Conservation (phyloP, 23 tunicate species). For the Trididemnum nubilum region DNA sequence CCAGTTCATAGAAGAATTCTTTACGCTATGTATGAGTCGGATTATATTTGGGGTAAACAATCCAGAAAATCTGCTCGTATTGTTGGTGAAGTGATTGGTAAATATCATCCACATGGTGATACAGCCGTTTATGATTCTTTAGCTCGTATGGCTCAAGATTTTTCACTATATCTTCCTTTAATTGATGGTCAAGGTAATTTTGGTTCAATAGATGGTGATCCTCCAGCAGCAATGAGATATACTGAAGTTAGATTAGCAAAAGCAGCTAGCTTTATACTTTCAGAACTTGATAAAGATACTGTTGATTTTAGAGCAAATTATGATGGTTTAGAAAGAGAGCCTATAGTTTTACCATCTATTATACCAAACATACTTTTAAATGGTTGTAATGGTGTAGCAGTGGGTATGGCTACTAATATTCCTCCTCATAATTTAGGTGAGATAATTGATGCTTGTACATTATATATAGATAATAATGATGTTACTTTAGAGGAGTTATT, state of each 20-base stretch:
- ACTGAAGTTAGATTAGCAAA: background rate
- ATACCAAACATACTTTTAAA: background rate
- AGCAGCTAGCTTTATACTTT: background rate
- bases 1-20: slow-evolving; percentile 21
- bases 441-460: background rate
- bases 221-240: slow-evolving; percentile 8
- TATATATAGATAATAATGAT: background rate
- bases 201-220: slow-evolving; percentile 2
- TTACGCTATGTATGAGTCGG: background rate
- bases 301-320: background rate
- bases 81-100: slow-evolving; percentile 5
- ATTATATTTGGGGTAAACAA: background rate
- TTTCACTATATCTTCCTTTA: background rate
- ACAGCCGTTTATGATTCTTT: background rate
- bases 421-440: slow-evolving; percentile 16
- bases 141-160: slow-evolving; percentile 4
- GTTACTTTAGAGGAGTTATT: background rate
- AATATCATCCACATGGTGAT: slow-evolving; percentile 22
- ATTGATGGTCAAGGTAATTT: background rate
- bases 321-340: background rate
- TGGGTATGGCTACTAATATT: slow-evolving; percentile 20
- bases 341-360: background rate
- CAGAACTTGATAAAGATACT: background rate
- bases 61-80: background rate
- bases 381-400: slow-evolving; percentile 1